Evolutionary conservation across 1,140 invertebrate genomes (phyloP), one percentile per base, ranked within the genome.

Genomic region (Lanistes nyassanus): DNA sequence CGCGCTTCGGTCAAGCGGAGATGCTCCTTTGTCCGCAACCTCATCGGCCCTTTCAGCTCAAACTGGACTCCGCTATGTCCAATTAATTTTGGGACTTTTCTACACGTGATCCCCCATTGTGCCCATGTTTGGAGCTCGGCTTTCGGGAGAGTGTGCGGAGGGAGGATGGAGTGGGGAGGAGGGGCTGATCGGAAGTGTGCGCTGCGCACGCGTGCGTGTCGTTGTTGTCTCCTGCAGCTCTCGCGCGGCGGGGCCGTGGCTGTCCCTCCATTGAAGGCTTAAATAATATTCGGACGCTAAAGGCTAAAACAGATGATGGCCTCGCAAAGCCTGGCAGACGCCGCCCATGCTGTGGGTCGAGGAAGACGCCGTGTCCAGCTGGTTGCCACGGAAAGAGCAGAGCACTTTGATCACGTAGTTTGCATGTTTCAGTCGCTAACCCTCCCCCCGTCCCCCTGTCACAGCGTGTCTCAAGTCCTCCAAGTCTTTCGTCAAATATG

Each of bases 221-320:
- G 9, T 60, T 31, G 56, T n/a, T 31, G n/a, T 31, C 29, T 60
- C 56, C 11, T 1, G 3, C 56, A 60, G 29, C 13, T 23, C n/a
- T 26, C 9, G 56, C 23, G n/a, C 23, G 56, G n/a, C 3, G 23
- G 9, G n/a, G n/a, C 56, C 23, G 9, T 1, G 56, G n/a, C n/a
- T 11, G 23, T 23, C 51, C 51, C 56, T 60, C 56, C n/a, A 60
- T 60, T 60, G 13, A 60, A n/a, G 56, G 56, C 9, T 60, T 60
- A 31, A 60, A 60, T 60, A 60, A 60, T 60, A 26, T 60, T 60
- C 56, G 23, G 56, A 60, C 56, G 23, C 56, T 60, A 23, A 60
- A 31, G 56, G 56, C 56, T n/a, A 60, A 60, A 60, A 60, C 56
- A n/a, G 56, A 60, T 60, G 56, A 60, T n/a, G 23, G 56, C 56